These are phyloP conservation scores for Brachyptera risi DNA, from an alignment of 2,888 invertebrate species.

Conservation along the genomic window DNA sequence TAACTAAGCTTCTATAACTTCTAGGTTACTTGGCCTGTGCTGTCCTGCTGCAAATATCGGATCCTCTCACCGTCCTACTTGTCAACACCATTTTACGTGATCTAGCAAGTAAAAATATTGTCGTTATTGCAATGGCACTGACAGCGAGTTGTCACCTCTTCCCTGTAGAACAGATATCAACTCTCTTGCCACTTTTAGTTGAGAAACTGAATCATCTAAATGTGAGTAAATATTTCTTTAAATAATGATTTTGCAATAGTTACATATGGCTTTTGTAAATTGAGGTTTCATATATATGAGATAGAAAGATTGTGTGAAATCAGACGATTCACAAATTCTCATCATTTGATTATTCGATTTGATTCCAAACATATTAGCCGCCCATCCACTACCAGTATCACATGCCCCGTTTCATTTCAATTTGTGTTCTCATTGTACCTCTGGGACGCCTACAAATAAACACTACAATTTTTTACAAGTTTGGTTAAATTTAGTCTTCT, in stretches of 20 bases:
- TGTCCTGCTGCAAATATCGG: conserved; percentile 27
- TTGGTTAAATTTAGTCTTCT: no score
- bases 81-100: conserved; percentile 33
- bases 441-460: no score
- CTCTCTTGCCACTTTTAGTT: conserved; percentile 26
- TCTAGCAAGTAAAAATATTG: conserved; percentile 29
- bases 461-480: no score
- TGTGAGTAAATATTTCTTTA: conserved; percentile 25
- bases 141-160: conserved; percentile 30
- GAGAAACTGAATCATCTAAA: conserved; percentile 32
- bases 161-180: conserved; percentile 28
- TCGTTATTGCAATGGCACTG: conserved; percentile 29
- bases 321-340: no score
- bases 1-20: no score
- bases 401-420: no score
- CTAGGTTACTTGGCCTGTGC: conserved; percentile 33
- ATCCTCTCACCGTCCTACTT: conserved; percentile 31
- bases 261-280: neutral
- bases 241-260: neutral
- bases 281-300: no score
- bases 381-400: no score
- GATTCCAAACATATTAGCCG: no score
- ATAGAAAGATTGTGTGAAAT: no score
- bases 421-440: no score
- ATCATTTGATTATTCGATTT: no score